These are phyloP conservation scores for Amiota minor DNA, from an alignment of 2,888 invertebrate species.

Conservation along the genomic window DNA sequence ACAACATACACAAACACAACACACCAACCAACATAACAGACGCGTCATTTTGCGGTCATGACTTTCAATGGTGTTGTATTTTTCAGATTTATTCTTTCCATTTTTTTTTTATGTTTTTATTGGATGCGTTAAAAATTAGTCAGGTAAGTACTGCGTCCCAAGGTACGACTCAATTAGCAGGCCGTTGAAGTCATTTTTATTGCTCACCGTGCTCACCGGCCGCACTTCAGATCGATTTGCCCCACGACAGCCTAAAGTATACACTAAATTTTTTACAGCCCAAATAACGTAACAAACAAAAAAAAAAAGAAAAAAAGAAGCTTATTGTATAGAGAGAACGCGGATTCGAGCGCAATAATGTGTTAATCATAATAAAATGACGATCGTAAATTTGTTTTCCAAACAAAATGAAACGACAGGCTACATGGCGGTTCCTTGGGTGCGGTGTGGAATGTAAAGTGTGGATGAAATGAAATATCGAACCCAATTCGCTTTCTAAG, in stretches of 20 bases:
- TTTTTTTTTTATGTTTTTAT: neutral
- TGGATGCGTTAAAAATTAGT: conserved; percentile 7
- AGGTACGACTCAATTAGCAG: conserved; percentile 20
- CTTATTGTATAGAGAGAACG: neutral
- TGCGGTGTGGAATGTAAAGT: neutral
- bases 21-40: neutral
- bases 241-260: conserved; percentile 10
- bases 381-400: neutral
- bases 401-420: neutral
- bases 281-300: conserved; percentile 7
- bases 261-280: conserved; percentile 24
- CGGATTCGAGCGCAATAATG: neutral
- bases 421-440: neutral
- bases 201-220: neutral
- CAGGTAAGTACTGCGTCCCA: neutral
- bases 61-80: neutral
- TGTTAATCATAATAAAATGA: neutral
- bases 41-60: neutral
- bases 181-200: conserved; percentile 5
- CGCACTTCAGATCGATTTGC: too few species aligned
- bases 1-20: too few species aligned
- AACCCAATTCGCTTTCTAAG: conserved; percentile 72
- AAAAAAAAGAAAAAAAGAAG: too few species aligned
- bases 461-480: conserved; percentile 14
- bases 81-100: neutral